Base-by-base conservation (phyloP, 2,797 vertebrate genomes). In the Aselliscus stoliczkanus region DNA sequence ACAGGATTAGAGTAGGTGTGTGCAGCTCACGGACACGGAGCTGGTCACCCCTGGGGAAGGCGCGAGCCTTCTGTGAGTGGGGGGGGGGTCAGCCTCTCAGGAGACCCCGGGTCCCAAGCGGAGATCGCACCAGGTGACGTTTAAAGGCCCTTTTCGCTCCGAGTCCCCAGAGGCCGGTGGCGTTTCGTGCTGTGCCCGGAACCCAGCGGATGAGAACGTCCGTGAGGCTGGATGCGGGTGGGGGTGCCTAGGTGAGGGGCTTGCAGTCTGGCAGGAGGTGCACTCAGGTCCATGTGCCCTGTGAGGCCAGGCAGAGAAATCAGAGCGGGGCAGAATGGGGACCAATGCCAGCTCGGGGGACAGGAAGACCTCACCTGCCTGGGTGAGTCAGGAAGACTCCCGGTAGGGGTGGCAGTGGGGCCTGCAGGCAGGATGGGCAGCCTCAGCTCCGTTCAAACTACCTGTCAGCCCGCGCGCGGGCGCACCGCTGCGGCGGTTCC, bases 281-380 rank as follows among this genome's bases (percentile, higher is more conserved):
- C 5, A 7, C 23, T 31, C 29, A 5, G 72, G 44, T 4, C 3
- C 34, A 14, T 1, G 5, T 0, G 13, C 34, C 56, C 58, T 47
- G 39, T 17, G 69, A 27, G 1, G 6, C 81, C 47, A 50, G 17
- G 47, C 2, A 11, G 62, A 60, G 72, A 72, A 21, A 10, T 12
- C 56, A 3, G 50, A 67, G 31, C 13, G 27, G 42, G 15, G 8
- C 11, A 31, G n/a, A 14, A 10, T 0, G 5, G 50, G 25, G 52
- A 14, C 12, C 15, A 17, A 0, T 2, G 18, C 11, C 27, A 25
- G 31, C 8, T 23, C 27, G 6, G 14, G 18, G 56, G 20, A 56
- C 20, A 44, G 39, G n/a, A 62, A 17, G 15, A 7, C 9, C 34
- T 7, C 1, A 1, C 0, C 1, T 7, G 27, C 64, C 7, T 0